Base-by-base conservation (phyloP, 2,797 vertebrate species). In the Xyrichtys novacula region DNA sequence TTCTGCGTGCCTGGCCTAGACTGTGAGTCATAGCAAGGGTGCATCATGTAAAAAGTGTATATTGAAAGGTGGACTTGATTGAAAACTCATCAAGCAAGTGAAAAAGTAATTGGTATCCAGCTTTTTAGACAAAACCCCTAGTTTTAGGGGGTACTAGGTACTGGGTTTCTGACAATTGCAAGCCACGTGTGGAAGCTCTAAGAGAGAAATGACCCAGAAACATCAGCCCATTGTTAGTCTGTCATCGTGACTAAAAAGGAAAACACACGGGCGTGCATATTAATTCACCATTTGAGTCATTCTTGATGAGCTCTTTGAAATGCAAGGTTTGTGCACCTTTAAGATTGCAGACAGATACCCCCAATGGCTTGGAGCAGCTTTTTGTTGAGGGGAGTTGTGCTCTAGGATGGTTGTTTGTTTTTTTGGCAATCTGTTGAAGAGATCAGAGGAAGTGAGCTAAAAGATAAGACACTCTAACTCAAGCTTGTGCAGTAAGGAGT, bases 1-100 rank as follows among this genome's bases (percentile, higher is more conserved):
- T 65, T 19, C 72, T 88, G 85, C 77, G 74, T 87, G 80, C 49
- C 55, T 74, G 86, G 86, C 85, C 82, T 86, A 80, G 55, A 54
- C 57, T 74, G 65, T 87, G 85, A 85, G 42, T 86, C 86, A 85
- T 75, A 74, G 78, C 74, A 65, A 40, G 60, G 58, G 85, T 69
- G 65, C 61, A 78, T 62, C 76, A 81, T 61, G 66, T 74, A 54
- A 78, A 82, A 76, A 82, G 52, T n/a, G 25, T 78, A 0, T 64
- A 15, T 48, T 26, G 7, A 65, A 66, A 57, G 8, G 38, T 56
- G 49, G 11, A 10, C 20, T 43, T 31, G 11, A 28, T 12, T 36
- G 15, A 14, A 71, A 48, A 56, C n/a, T 29, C 71, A 34, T n/a
- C n/a, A 58, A 2, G 14, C 11, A 4, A 6, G 1, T 17, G 40